These are phyloP conservation scores for Sthenelais limicola DNA, from an alignment of 2,888 invertebrate species.

Conservation along the genomic window DNA sequence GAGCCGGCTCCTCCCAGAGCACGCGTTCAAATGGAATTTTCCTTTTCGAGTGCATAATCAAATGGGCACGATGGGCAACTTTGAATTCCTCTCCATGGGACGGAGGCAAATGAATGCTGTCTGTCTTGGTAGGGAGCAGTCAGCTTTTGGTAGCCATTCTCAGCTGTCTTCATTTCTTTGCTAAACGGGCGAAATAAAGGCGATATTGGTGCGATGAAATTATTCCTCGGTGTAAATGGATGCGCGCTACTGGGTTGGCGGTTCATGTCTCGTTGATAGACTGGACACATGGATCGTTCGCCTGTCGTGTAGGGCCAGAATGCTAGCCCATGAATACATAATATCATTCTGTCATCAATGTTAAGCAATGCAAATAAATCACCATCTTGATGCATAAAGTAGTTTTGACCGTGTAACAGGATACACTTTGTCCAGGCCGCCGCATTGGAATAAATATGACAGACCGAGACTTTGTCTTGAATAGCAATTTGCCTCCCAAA, in stretches of 20 bases:
- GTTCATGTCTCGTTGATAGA: constrained; percentile 22
- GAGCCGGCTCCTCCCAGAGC: neutral
- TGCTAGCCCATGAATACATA: constrained; percentile 34
- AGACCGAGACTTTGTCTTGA: constrained; percentile 28
- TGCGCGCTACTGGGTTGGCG: constrained; percentile 10
- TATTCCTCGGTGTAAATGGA: constrained; percentile 30
- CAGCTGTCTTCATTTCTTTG: constrained; percentile 29
- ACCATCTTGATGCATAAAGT: constrained; percentile 33
- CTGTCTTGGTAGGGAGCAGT: constrained; percentile 1
- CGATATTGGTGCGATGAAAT: constrained; percentile 32
- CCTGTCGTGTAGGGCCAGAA: neutral
- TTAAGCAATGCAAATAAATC: constrained; percentile 36
- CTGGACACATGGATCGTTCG: constrained; percentile 3
- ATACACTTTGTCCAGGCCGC: constrained; percentile 26
- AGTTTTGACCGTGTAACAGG: constrained; percentile 36
- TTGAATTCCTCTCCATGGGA: neutral
- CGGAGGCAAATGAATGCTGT: neutral
- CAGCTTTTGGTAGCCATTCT: neutral
- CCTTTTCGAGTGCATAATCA: neutral
- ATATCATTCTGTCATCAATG: constrained; percentile 31
- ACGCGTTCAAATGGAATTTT: neutral
- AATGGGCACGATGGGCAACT: neutral
- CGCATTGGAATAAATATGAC: constrained; percentile 26
- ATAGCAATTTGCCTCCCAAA: constrained; percentile 30
- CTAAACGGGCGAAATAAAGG: constrained; percentile 30